phyloP scores from a whole-genome alignment of 2,888 invertebrate species.

The Sialis fuliginosa region DNA sequence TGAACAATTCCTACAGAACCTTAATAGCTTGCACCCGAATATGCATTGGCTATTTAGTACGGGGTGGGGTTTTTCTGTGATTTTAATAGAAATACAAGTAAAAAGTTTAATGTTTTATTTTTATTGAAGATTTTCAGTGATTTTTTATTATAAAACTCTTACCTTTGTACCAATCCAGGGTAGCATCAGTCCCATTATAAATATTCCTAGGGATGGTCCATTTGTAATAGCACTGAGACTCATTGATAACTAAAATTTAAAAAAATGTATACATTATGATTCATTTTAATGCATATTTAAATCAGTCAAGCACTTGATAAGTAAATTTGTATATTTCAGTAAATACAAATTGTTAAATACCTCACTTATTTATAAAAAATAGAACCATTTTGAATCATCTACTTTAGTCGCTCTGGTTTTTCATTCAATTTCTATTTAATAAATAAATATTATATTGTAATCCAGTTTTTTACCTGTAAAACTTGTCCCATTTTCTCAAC shows the following conservation, averaged over 20 bases:
- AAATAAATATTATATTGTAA: neutral
- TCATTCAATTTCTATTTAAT: neutral
- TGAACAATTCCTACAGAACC: too few relatives aligned
- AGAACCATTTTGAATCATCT: neutral
- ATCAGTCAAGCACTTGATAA: neutral
- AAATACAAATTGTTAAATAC: neutral
- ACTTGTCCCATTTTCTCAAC: constrained; percentile 52
- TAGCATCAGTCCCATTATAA: constrained; percentile 46
- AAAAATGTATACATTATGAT: neutral
- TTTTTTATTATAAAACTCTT: constrained; percentile 10
- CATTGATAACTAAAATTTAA: constrained; percentile 30
- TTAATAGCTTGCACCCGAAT: too few relatives aligned
- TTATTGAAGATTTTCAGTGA: neutral
- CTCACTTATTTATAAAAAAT: neutral
- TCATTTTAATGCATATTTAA: neutral
- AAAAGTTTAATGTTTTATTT: neutral
- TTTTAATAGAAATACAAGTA: neutral
- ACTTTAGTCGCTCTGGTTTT: neutral
- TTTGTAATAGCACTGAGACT: constrained; percentile 44
- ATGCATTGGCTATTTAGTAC: too few relatives aligned
- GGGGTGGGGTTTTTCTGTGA: too few relatives aligned
- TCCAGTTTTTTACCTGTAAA: constrained; percentile 29
- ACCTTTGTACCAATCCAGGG: constrained; percentile 46
- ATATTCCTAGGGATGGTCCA: constrained; percentile 48
- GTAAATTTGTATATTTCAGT: neutral